Base-by-base conservation (phyloP, 2,888 invertebrate genomes). In the Crematogaster levior region DNA sequence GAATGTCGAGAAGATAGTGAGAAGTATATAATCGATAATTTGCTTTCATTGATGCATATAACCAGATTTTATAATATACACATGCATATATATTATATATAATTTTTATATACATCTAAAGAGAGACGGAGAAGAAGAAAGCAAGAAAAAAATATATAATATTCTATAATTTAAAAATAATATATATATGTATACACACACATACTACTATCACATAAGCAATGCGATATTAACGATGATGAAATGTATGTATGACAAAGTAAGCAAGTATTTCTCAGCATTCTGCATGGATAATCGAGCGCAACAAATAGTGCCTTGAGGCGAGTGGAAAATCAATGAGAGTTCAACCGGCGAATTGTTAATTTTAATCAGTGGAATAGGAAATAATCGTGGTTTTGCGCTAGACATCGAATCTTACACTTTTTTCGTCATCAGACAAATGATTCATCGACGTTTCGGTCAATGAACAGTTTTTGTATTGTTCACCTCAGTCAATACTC, bases 381-480 rank as follows among this genome's bases (percentile, higher is more conserved):
- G 40, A 79, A 58, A 66, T 43, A 56, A 46, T 30, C 37, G 56
- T 37, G 30, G 40, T 46, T 48, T 43, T 48, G 61, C 74, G 34
- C 27, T 68, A 21, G 21, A 9, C 70, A 15, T 24, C 18, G 37
- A 15, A 40, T 56, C 56, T 56, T 43, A 34, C 15, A 43, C 43
- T 72, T 72, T 40, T 53, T 56, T 56, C 40, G 5, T 43, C 24
- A n/a, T 3, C 27, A 27, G 27, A 40, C 51, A 53, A 73, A 40
- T 30, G 61, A 61, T 37, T 27, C n/a, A 24, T 63, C 43, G 34
- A 40, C 70, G 87, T 88, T 83, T 88, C 88, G 86, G 87, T 88
- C 88, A 83, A 85, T 85, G 88, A 85, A 80, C 88, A 88, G 74
- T 85, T 88, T 86, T 87, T n/a, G 83, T 83, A 83, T 85, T 85